Evolutionary conservation across 2,113 vertebrate species (phyloP), one percentile per base, ranked within the genome.

Genomic region (Pantherophis guttatus): DNA sequence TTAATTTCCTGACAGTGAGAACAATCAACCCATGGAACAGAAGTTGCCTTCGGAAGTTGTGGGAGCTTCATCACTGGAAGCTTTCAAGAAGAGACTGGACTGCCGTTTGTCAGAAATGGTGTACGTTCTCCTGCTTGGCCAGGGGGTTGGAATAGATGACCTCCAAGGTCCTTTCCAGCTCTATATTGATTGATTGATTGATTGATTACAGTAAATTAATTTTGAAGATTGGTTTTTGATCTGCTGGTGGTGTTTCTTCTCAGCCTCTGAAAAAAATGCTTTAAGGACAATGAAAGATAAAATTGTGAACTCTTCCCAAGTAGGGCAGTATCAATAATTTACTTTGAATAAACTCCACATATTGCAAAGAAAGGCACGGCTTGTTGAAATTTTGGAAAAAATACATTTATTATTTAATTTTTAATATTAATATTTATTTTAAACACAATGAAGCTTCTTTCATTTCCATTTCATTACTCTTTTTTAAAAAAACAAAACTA

Each of bases 381-480:
- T 96, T 94, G 93, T 97, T 96, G 91, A 95, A 94, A 91, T 97
- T 95, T 95, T 87, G 96, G 96, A 97, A 97, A 97, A 97, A 97
- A 97, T 97, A 96, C 96, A 96, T 97, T 97, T 98, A 55, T 87
- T 89, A 96, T 97, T 81, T 98, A 97, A 97, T 97, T 50, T 59
- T 62, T 89, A 85, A 48, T 52, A 96, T 96, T 97, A 97, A 97
- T 87, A 65, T 81, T 81, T 81, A 81, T 81, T 81, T 89, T 97
- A 95, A 96, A 96, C 95, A 95, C 90, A 93, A 57, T 96, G 94
- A 91, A 87, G 92, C 95, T 97, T 97, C 95, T 91, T 54, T 29
- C 23, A 90, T 86, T 97, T 97, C 96, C 97, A 97, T 39, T 39
- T 39, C 39, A 97, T 92, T 94, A 95, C 93, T 95, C 97, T 96